Percentiles rank a stretch among this genome's conserved stretches.
These are phyloP conservation scores for Germaria angustata DNA, from an alignment of 2,888 invertebrate species.

Conservation along the genomic window DNA sequence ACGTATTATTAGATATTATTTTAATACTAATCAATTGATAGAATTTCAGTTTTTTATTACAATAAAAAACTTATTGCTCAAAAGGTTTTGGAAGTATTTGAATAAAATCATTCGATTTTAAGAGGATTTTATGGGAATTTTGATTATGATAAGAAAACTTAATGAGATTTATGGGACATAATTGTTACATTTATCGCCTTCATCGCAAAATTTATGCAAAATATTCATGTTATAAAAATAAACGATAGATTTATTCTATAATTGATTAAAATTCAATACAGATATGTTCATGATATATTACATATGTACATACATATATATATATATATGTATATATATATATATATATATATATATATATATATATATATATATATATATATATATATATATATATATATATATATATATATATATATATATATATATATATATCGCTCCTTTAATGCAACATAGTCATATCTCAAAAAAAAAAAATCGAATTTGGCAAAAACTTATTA, in stretches of 20 bases:
- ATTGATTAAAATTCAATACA: background rate
- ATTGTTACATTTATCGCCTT: conserved; percentile 39
- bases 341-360: no score
- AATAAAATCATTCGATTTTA: conserved; percentile 52
- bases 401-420: no score
- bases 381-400: no score
- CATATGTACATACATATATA: background rate
- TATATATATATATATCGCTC: no score
- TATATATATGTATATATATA: no score
- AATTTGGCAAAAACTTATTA: no score
- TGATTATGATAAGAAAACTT: conserved; percentile 27
- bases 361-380: no score
- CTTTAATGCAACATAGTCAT: no score
- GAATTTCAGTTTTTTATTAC: conserved; percentile 34
- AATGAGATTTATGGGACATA: conserved; percentile 45
- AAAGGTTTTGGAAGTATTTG: conserved; percentile 44
- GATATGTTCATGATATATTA: background rate
- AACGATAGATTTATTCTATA: background rate
- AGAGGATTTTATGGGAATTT: conserved; percentile 56
- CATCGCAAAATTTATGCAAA: conserved; percentile 12
- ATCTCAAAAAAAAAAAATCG: no score
- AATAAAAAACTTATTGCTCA: conserved; percentile 39
- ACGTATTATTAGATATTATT: no score
- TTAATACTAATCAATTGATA: conserved; percentile 50
- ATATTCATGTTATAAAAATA: background rate